Base-by-base conservation (phyloP, 2,797 vertebrate species). In the Rachycentron canadum region DNA sequence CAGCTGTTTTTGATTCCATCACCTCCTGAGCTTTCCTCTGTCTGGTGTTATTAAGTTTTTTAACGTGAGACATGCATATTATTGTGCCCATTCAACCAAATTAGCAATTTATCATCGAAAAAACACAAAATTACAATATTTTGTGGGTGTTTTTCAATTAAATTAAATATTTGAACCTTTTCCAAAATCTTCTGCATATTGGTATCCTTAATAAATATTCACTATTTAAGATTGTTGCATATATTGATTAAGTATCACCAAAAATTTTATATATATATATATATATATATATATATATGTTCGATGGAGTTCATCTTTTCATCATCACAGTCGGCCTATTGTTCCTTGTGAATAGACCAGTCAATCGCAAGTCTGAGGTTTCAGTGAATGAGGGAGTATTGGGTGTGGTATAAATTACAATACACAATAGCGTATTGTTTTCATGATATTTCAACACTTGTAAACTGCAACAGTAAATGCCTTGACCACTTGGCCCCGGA, bases 401-500 rank as follows among this genome's bases (percentile, higher is more conserved):
- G 76, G 60, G 61, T 55, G 25, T 58, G 23, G 66, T 81, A 61
- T 66, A 36, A 82, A 85, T 81, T 69, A 85, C 57, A 67, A 55
- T 73, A 69, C 79, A 75, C 79, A 74, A 73, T 56, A 49, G 36
- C 57, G 60, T 76, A 47, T 84, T 92, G 89, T 90, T 92, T 92
- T 78, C 38, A 36, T 88, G 76, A 75, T 90, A 88, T 91, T 90
- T 87, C 76, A 69, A 40, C 65, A 40, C 80, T 84, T 87, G 73
- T 87, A 65, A 87, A 83, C 62, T 53, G 81, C 82, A 88, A 82
- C 80, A 69, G 86, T 81, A 89, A 89, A 90, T 75, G 82, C 79
- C 89, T 87, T 80, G 88, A 92, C 91, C 83, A 75, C 77, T 88
- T 89, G 90, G 85, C 92, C 90, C 75, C 4, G 7, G 61, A 86